phyloP scores from a whole-genome alignment of 2,888 invertebrate genomes.

The Drosophila rubida region DNA sequence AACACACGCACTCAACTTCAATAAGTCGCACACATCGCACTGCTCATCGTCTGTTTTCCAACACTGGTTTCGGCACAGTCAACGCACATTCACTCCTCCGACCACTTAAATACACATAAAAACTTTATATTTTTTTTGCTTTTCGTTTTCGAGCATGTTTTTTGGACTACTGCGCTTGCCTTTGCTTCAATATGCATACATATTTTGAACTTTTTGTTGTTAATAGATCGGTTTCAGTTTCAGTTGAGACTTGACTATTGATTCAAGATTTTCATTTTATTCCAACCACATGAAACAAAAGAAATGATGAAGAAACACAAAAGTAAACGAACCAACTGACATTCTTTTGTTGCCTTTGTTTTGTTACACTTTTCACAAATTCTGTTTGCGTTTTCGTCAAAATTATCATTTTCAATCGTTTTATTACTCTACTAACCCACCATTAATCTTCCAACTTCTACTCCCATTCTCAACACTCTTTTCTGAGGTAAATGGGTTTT shows the following conservation, averaged over 20 bases:
- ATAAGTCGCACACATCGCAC: constrained; percentile 27
- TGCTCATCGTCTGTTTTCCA: constrained; percentile 49
- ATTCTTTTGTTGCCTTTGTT: constrained; percentile 48
- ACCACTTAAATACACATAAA: background rate
- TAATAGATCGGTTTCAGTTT: constrained; percentile 40
- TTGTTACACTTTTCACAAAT: constrained; percentile 23
- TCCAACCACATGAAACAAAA: constrained; percentile 1
- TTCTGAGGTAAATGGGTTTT: constrained; percentile 50
- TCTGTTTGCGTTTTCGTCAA: constrained; percentile 2
- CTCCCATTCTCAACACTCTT: constrained; percentile 44
- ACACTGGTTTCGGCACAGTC: constrained; percentile 60
- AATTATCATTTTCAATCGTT: background rate
- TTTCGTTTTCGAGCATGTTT: constrained; percentile 68
- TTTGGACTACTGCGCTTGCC: constrained; percentile 65
- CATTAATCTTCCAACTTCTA: constrained; percentile 15
- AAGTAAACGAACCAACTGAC: constrained; percentile 13
- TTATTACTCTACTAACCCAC: constrained; percentile 24
- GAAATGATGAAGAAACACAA: constrained; percentile 5
- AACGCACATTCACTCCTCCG: constrained; percentile 23
- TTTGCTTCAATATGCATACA: constrained; percentile 36
- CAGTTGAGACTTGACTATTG: constrained; percentile 40
- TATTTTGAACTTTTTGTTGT: constrained; percentile 52
- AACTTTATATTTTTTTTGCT: constrained; percentile 9
- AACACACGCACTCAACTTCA: constrained; percentile 6
- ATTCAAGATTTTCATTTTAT: constrained; percentile 26